These are phyloP conservation scores for Ceriagrion tenellum DNA, from an alignment of 2,888 invertebrate genomes.

Conservation along the genomic window DNA sequence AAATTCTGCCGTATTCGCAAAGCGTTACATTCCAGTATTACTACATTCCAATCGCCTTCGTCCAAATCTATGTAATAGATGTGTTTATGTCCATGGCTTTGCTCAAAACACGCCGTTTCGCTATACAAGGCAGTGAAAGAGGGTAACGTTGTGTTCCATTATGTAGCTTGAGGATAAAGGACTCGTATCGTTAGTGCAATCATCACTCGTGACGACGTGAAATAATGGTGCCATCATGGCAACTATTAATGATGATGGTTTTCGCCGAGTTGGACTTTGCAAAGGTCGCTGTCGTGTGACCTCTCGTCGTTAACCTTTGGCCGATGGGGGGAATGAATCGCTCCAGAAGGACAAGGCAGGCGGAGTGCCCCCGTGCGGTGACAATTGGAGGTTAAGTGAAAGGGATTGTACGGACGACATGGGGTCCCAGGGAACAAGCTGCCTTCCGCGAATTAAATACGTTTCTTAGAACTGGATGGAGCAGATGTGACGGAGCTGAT, in stretches of 20 bases:
- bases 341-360: background rate
- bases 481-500: no score
- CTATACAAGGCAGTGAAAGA: no score
- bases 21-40: no score
- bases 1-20: no score
- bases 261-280: background rate
- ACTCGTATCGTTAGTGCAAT: no score
- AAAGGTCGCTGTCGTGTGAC: background rate
- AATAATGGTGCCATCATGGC: background rate
- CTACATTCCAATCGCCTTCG: no score
- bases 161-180: background rate
- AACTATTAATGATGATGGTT: background rate
- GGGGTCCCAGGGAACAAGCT: background rate
- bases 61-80: no score
- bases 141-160: no score
- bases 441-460: background rate
- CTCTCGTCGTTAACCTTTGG: background rate
- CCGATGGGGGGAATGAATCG: background rate
- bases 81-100: no score
- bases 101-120: no score
- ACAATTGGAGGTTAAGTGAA: conserved; percentile 22
- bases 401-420: background rate
- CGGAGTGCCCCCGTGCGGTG: background rate
- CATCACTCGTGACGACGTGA: background rate
- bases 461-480: background rate